Evolutionary conservation across 1,140 invertebrate species (phyloP).

Genomic region (Leptestheria dahalacensis): DNA sequence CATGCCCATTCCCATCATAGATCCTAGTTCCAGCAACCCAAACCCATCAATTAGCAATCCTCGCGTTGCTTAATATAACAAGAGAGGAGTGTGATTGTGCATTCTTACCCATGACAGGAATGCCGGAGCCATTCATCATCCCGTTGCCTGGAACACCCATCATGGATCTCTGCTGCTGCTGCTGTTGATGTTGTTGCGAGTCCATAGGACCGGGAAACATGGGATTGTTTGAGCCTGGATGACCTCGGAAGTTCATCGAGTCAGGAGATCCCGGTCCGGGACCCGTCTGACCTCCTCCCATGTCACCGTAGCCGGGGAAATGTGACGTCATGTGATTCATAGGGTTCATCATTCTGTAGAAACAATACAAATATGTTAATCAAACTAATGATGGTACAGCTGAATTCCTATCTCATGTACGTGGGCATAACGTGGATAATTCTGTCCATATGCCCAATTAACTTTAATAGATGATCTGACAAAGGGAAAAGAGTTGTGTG

Average conservation of each 20-base stretch:
- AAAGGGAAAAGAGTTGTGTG: too few relatives aligned
- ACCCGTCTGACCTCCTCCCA: conserved; percentile 10
- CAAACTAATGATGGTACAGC: neutral
- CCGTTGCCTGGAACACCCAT: neutral
- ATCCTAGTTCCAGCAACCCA: too few relatives aligned
- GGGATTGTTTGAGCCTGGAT: neutral
- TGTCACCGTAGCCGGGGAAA: conserved; percentile 9
- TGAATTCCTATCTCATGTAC: too few relatives aligned
- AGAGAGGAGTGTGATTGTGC: too few relatives aligned
- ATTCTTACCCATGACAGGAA: neutral
- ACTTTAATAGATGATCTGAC: too few relatives aligned
- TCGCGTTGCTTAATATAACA: too few relatives aligned
- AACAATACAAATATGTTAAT: neutral
- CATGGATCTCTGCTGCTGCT: conserved; percentile 7
- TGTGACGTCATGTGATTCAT: conserved; percentile 16
- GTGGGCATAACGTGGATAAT: too few relatives aligned
- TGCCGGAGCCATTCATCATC: neutral
- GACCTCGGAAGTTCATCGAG: neutral
- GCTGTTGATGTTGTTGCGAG: conserved; percentile 7
- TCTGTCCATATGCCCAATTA: too few relatives aligned
- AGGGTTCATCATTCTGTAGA: conserved; percentile 13
- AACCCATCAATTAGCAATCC: too few relatives aligned
- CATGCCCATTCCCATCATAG: neutral
- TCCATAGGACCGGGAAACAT: conserved; percentile 1
- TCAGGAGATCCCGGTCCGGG: conserved; percentile 12